phyloP scores from a whole-genome alignment of 2,888 invertebrate genomes.

The Entomobrya multifasciata region DNA sequence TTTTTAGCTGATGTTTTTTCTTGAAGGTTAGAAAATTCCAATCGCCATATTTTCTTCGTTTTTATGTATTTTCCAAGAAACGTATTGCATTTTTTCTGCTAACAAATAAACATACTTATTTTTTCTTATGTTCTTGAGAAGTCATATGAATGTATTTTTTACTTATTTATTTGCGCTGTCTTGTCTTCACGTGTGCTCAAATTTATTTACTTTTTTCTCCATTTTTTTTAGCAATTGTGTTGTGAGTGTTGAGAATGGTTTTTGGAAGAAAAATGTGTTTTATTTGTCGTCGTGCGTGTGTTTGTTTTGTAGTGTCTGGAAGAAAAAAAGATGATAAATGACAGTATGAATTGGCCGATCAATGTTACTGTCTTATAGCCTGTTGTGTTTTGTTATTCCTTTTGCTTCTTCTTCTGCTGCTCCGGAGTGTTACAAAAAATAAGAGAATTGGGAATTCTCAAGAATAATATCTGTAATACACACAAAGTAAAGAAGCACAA shows the following conservation, averaged over 20 bases:
- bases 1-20: too few relatives aligned
- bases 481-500: background rate
- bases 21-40: too few relatives aligned
- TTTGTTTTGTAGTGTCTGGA: background rate
- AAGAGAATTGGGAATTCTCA: too few relatives aligned
- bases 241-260: background rate
- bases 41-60: too few relatives aligned
- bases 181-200: slow-evolving; percentile 1
- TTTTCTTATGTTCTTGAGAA: background rate
- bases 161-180: slow-evolving; percentile 27
- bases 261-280: slow-evolving; percentile 8
- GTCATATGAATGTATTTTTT: slow-evolving; percentile 24
- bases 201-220: background rate
- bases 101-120: background rate
- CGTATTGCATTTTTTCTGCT: too few relatives aligned
- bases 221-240: background rate
- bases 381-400: background rate
- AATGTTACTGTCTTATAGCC: slow-evolving; percentile 42
- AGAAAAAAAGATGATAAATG: slow-evolving; percentile 54
- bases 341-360: slow-evolving; percentile 57
- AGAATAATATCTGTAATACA: too few relatives aligned
- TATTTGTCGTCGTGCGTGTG: slow-evolving; percentile 9
- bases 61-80: too few relatives aligned
- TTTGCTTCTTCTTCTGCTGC: too few relatives aligned
- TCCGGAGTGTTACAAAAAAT: background rate